A percentile compares a stretch with the other conserved stretches of the same genome.
phyloP scores from a whole-genome alignment of 1,140 invertebrate species.

The Hycleus cichorii region DNA sequence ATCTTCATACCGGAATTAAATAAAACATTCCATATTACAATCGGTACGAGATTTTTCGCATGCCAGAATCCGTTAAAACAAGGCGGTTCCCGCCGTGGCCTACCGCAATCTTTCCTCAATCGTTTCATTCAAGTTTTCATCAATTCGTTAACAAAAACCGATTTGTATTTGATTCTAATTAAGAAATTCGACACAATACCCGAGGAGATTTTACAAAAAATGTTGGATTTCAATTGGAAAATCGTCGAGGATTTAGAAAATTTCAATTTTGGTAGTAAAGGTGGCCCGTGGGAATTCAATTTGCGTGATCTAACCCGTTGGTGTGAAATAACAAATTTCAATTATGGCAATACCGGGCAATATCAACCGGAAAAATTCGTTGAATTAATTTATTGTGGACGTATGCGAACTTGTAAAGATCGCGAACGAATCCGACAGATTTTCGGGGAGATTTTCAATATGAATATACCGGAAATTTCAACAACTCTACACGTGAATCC shows the following conservation, averaged over 20 bases:
- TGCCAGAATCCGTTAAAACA: constrained; percentile 98
- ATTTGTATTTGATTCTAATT: constrained; percentile 60
- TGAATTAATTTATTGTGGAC: constrained; percentile 69
- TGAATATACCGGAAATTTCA: constrained; percentile 44
- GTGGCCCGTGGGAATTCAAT: constrained; percentile 95
- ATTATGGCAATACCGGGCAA: constrained; percentile 7
- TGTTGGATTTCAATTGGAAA: constrained; percentile 75
- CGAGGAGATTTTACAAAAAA: constrained; percentile 53
- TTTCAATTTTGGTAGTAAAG: constrained; percentile 62
- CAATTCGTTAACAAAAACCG: constrained; percentile 66
- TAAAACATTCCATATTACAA: constrained; percentile 71
- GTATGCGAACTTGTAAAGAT: constrained; percentile 71
- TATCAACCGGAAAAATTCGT: constrained; percentile 41
- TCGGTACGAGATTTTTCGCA: constrained; percentile 83
- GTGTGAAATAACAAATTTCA: constrained; percentile 60
- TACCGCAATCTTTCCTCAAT: constrained; percentile 96
- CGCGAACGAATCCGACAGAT: constrained; percentile 55
- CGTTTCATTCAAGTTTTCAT: constrained; percentile 96
- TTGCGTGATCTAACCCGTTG: constrained; percentile 90
- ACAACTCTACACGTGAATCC: constrained; percentile 47
- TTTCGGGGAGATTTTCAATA: constrained; percentile 53
- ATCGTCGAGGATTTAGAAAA: constrained; percentile 57
- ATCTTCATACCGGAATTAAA: constrained; percentile 93
- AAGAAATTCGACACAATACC: constrained; percentile 50
- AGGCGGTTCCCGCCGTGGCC: constrained; percentile 89